Percentiles rank a stretch among this genome's conserved stretches.
phyloP scores from a whole-genome alignment of 1,140 invertebrate genomes.

The Cardiocondyla obscurior region DNA sequence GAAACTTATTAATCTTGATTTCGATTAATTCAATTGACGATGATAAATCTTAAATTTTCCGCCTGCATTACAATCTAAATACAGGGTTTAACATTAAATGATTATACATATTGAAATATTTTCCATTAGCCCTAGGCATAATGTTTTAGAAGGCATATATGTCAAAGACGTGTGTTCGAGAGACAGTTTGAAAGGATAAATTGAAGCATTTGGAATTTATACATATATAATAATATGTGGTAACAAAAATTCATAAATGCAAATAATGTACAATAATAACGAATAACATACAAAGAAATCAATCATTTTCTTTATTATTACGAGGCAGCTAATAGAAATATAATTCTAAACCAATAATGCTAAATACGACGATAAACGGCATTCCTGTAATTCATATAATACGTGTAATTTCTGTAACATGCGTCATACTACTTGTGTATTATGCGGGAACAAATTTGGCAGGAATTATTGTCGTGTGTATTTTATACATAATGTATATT shows the following conservation, averaged over 20 bases:
- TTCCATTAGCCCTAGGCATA: not conserved
- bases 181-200: conserved; percentile 25
- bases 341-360: conserved; percentile 2
- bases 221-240: conserved; percentile 13
- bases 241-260: conserved; percentile 14
- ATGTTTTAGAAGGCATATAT: conserved; percentile 47
- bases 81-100: conserved; percentile 52
- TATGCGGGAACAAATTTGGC: conserved; percentile 62
- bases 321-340: not conserved
- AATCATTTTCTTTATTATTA: conserved; percentile 31
- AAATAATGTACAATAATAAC: conserved; percentile 50
- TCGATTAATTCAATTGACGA: conserved; percentile 32
- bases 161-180: conserved; percentile 55
- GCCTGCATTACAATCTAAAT: conserved; percentile 13
- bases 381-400: conserved; percentile 29
- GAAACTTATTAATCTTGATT: conserved; percentile 51
- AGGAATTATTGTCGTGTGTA: conserved; percentile 50
- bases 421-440: conserved; percentile 49
- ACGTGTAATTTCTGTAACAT: conserved; percentile 26
- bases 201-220: conserved; percentile 13
- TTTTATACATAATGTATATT: conserved; percentile 71
- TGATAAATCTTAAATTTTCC: conserved; percentile 59
- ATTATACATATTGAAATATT: conserved; percentile 44
- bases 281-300: conserved; percentile 24
- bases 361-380: conserved; percentile 7